Evolutionary conservation across 1,140 invertebrate genomes (phyloP).

Genomic region (Dreissena rostriformis): DNA sequence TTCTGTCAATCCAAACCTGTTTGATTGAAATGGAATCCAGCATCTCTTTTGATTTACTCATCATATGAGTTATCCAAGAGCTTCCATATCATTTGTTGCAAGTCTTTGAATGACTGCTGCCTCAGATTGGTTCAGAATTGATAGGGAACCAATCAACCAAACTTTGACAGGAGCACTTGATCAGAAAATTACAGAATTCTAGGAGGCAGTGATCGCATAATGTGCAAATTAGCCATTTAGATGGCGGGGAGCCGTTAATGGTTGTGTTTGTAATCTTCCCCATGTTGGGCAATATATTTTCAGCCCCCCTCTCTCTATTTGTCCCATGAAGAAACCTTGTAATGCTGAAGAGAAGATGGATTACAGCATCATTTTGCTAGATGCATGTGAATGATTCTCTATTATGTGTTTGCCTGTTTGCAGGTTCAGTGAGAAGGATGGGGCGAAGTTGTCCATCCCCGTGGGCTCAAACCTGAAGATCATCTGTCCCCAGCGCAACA

Average conservation of each 20-base stretch:
- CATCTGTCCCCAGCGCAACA: conserved; percentile 17
- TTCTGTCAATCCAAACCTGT: background rate
- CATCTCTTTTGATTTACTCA: background rate
- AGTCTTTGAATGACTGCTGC: conserved; percentile 1
- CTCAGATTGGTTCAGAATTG: background rate
- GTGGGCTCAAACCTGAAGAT: conserved; percentile 19
- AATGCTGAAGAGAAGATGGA: too few species aligned
- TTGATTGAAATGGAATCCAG: background rate
- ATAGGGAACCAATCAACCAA: background rate
- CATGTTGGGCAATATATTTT: too few species aligned
- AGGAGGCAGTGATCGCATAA: background rate
- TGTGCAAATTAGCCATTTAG: background rate
- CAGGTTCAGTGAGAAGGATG: conserved; percentile 26
- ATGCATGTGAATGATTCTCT: too few species aligned
- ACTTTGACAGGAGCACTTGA: conserved; percentile 2
- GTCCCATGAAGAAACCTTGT: too few species aligned
- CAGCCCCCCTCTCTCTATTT: too few species aligned
- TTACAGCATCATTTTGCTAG: too few species aligned
- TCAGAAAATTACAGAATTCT: conserved; percentile 5
- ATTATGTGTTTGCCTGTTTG: conserved; percentile 15
- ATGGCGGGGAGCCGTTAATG: too few species aligned
- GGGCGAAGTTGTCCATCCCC: conserved; percentile 15
- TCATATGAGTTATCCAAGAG: conserved; percentile 7
- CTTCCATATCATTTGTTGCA: conserved; percentile 4
- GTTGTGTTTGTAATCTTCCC: too few species aligned